Percentiles rank a stretch among this genome's conserved stretches.
phyloP scores from a whole-genome alignment of 2,888 invertebrate species.

The Hypsopygia costalis region DNA sequence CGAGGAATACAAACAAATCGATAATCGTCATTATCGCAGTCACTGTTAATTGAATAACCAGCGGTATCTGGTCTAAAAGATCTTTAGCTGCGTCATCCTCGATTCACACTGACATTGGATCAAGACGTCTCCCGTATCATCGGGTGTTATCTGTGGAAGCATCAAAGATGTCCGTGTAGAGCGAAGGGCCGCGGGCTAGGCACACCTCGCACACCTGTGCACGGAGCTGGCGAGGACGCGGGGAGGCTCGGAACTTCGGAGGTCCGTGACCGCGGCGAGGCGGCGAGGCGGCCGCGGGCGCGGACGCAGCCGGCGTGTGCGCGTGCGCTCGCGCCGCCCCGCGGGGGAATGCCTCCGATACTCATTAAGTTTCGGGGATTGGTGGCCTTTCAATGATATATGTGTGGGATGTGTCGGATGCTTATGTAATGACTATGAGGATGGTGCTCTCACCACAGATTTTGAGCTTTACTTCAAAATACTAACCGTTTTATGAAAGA shows the following conservation, averaged over 20 bases:
- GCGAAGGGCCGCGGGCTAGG: slow-evolving; percentile 23
- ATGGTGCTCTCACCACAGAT: slow-evolving; percentile 16
- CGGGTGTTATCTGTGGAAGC: slow-evolving; percentile 32
- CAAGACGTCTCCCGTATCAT: slow-evolving; percentile 45
- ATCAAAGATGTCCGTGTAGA: slow-evolving; percentile 19
- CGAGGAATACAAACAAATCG: slow-evolving; percentile 16
- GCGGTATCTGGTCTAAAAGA: slow-evolving; percentile 21
- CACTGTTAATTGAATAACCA: slow-evolving; percentile 53
- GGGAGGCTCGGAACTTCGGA: slow-evolving; percentile 23
- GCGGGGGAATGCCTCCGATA: slow-evolving; percentile 64
- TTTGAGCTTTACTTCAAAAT: no score
- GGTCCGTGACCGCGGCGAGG: slow-evolving; percentile 32
- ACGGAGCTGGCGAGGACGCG: slow-evolving; percentile 8
- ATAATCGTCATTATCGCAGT: slow-evolving; percentile 23
- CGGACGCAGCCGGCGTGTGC: slow-evolving; percentile 27
- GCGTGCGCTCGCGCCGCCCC: slow-evolving; percentile 32
- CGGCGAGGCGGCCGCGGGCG: slow-evolving; percentile 37
- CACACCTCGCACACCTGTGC: slow-evolving; percentile 42
- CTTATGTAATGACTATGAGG: slow-evolving; percentile 58
- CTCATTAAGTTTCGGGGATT: slow-evolving; percentile 71
- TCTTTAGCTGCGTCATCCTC: slow-evolving; percentile 39
- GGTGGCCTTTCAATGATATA: slow-evolving; percentile 62
- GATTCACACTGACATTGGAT: slow-evolving; percentile 44
- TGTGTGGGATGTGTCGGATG: slow-evolving; percentile 63
- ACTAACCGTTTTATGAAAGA: no score